These are phyloP conservation scores for Gastrophryne carolinensis DNA, from an alignment of 2,797 vertebrate species.

Conservation along the genomic window DNA sequence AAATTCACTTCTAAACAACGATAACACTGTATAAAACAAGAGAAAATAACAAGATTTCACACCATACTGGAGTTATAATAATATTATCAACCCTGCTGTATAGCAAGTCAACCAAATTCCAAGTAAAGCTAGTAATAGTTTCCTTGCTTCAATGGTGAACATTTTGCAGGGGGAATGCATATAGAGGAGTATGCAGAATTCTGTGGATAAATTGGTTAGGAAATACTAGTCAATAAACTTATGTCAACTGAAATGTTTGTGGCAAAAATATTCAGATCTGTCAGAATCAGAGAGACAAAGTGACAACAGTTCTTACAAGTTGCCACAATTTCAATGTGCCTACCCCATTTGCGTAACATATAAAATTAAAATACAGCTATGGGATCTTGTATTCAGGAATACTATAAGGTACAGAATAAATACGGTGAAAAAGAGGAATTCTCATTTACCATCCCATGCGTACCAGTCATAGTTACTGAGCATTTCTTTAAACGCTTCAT, in stretches of 20 bases:
- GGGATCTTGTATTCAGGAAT: not conserved
- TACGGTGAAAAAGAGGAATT: too few relatives aligned
- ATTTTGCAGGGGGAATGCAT: constrained; percentile 14
- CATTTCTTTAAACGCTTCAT: too few relatives aligned
- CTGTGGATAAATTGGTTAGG: constrained; percentile 2
- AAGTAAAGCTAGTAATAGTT: constrained; percentile 9
- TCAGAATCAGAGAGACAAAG: not conserved
- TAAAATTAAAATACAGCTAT: not conserved
- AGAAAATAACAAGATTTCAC: constrained; percentile 1
- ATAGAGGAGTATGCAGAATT: not conserved
- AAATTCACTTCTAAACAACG: constrained; percentile 15
- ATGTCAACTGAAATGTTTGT: constrained; percentile 9
- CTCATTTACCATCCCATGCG: too few relatives aligned
- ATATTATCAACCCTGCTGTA: constrained; percentile 5
- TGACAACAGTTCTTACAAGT: not conserved
- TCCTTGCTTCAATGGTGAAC: not conserved
- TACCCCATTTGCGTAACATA: constrained; percentile 17
- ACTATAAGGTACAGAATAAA: too few relatives aligned
- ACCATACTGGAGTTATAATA: constrained; percentile 16
- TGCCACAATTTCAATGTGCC: constrained; percentile 2
- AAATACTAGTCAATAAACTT: constrained; percentile 13
- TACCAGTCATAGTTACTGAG: too few relatives aligned
- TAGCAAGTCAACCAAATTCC: constrained; percentile 18
- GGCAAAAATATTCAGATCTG: not conserved
- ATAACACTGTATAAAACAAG: not conserved